Evolutionary conservation across 2,888 invertebrate species (phyloP).

Genomic region (Athrips mouffetella): DNA sequence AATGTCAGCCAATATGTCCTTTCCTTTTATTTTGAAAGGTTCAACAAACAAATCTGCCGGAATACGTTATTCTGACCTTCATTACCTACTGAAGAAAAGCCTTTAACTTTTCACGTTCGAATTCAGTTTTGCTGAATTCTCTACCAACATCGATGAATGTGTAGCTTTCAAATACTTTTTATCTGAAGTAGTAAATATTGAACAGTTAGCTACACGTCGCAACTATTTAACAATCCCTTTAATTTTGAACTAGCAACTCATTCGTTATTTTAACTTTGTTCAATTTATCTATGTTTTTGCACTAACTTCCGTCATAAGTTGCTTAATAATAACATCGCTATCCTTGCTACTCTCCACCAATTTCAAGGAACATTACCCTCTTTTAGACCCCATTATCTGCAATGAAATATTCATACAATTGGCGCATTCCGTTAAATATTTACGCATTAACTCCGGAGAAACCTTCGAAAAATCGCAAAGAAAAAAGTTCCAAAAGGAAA

Average conservation of each 20-base stretch:
- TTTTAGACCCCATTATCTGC: not conserved
- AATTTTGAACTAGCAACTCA: no score
- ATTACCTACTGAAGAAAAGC: conserved; percentile 2
- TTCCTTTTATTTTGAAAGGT: conserved; percentile 6
- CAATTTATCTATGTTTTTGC: no score
- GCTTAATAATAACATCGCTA: no score
- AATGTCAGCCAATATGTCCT: conserved; percentile 2
- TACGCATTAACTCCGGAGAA: not conserved
- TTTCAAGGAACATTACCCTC: not conserved
- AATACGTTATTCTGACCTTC: conserved; percentile 5
- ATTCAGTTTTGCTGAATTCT: not conserved
- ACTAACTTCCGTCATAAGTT: no score
- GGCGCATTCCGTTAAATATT: not conserved
- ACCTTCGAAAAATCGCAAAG: not conserved
- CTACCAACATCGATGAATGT: not conserved
- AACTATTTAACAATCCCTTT: no score
- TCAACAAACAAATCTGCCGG: conserved; percentile 4
- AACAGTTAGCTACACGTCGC: no score
- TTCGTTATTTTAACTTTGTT: no score
- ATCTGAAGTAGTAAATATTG: no score
- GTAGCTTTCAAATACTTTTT: not conserved
- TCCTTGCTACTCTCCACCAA: not conserved
- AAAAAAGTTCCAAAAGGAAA: not conserved
- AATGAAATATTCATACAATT: not conserved
- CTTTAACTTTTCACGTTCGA: not conserved